Percentiles rank a stretch among this genome's conserved stretches.
These are phyloP conservation scores for Steinernema hermaphroditum DNA, from an alignment of 2,888 invertebrate species.

Conservation along the genomic window DNA sequence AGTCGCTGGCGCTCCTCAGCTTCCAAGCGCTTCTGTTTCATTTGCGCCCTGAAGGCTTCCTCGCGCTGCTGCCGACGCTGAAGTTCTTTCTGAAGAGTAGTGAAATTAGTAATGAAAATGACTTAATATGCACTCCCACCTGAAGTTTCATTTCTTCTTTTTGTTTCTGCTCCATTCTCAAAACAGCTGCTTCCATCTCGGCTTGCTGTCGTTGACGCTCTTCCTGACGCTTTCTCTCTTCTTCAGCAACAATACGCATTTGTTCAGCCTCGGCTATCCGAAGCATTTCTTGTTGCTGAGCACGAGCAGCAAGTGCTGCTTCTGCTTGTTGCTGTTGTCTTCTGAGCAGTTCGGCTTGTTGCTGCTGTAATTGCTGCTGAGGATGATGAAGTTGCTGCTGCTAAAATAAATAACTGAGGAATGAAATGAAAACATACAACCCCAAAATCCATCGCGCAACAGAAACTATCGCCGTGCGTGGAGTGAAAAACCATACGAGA, in stretches of 20 bases:
- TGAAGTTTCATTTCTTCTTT: background rate
- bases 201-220: no score
- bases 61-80: background rate
- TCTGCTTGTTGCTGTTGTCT: background rate
- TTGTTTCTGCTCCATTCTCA: background rate
- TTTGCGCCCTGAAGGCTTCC: background rate
- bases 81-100: background rate
- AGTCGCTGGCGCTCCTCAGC: background rate
- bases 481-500: no score
- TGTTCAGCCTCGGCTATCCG: background rate
- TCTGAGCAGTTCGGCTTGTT: background rate
- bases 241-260: no score
- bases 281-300: background rate
- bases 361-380: conserved; percentile 1
- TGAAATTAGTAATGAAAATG: background rate
- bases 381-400: background rate
- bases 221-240: no score
- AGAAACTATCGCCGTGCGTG: no score
- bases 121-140: background rate
- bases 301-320: background rate
- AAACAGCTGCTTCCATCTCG: background rate
- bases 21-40: background rate
- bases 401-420: background rate
- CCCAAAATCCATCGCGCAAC: no score
- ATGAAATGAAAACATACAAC: no score